Evolutionary conservation across 2,113 vertebrate genomes (phyloP), one percentile per base, ranked within the genome.

Genomic region (Holacanthus passer): DNA sequence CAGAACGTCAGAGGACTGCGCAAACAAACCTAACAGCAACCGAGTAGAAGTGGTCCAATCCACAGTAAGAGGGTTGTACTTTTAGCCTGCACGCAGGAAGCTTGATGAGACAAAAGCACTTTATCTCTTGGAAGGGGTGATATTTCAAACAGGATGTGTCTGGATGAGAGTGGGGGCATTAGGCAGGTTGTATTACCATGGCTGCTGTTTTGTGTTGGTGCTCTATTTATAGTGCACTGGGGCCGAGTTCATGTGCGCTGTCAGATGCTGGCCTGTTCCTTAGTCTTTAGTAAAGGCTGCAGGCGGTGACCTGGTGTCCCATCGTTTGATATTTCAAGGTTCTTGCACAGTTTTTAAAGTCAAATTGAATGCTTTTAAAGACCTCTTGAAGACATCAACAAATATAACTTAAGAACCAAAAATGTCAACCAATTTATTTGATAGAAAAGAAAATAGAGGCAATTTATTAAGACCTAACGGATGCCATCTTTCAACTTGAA

Each of bases 131-230:
- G 13, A 71, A 35, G n/a, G 68, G 73, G 41, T 78, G 9, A 39
- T 47, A 63, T 91, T 88, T 83, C 69, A 70, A 73, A 75, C 32
- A 69, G 79, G 53, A 82, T 63, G 58, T 16, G 81, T 29, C 27
- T 63, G 76, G 73, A 48, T 60, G 63, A 77, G 53, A 58, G 14
- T 31, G 35, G 45, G 69, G 35, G 24, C 79, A 73, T 77, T 55
- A 74, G 71, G 55, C 60, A 43, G 71, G 59, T 63, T 77, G 45
- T 75, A 63, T 81, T 85, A 79, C 72, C 53, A 19, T n/a, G 53
- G 79, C 68, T 76, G 55, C 65, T 66, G 75, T 27, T 85, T 58
- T 65, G 1, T 52, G 45, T 37, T n/a, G 53, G 50, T 48, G 27
- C 10, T 83, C 47, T 82, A 83, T 79, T 79, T 77, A 83, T 81